Base-by-base conservation (phyloP, 2,888 invertebrate species). In the Cabera pusaria region DNA sequence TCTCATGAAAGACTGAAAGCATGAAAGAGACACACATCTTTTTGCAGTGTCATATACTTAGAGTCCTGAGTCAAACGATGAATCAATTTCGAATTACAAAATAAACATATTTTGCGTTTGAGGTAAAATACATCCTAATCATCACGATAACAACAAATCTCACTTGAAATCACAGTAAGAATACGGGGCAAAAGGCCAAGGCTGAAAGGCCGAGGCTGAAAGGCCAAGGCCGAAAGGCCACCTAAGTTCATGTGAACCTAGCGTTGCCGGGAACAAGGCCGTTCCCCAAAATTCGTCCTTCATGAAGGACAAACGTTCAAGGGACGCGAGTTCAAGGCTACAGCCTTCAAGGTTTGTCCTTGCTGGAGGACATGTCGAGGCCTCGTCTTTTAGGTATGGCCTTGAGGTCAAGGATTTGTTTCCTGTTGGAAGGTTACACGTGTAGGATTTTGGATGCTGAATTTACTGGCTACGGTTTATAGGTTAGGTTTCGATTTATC, bases 381-480 rank as follows among this genome's bases (percentile, higher is more conserved):
- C 1, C 4, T 19, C 6, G 5, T 20, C 21, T 26, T 20, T 7
- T 2, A 7, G 17, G 10, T 7, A 2, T 11, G 29, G 3, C 29
- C 34, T 42, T 27, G 31, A 23, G 31, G 24, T 36, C 35, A 36
- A 5, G 41, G 41, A 4, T 26, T 23, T 8, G 17, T 9, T 10
- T 6, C 5, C n/a, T 9, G 14, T 31, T 6, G 10, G 24, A 19
- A 40, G 28, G 28, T 27, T 32, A 33, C 32, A 39, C 23, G 27
- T 33, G 31, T 12, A 16, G 9, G 8, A 4, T 10, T 2, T 14
- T 2, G 7, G 20, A 21, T 3, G 5, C 7, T 1, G 18, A n/a
- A n/a, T n/a, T n/a, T n/a, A n/a, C n/a, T n/a, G n/a, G n/a, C n/a
- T n/a, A n/a, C n/a, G n/a, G n/a, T n/a, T n/a, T n/a, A n/a, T n/a